A percentile compares a stretch with the other conserved stretches of the same genome.
These are phyloP conservation scores for Glyphotaelius pellucidus DNA, from an alignment of 2,888 invertebrate genomes.

Conservation along the genomic window DNA sequence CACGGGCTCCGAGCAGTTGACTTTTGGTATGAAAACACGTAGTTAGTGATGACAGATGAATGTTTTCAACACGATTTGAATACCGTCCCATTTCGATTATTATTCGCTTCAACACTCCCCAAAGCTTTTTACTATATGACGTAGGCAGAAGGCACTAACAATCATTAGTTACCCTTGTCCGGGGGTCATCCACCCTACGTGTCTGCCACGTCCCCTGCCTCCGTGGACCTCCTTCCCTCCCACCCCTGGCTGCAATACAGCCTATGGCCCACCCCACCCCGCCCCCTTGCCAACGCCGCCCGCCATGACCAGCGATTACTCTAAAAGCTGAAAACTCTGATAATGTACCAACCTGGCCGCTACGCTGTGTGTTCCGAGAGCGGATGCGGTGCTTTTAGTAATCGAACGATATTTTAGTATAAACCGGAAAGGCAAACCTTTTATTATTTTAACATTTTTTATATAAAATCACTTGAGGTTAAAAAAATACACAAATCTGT, in stretches of 20 bases:
- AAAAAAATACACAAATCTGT: neutral
- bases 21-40: neutral
- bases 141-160: neutral
- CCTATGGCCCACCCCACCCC: neutral
- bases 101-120: neutral
- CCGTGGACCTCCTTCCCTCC: neutral
- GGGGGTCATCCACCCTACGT: neutral
- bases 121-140: neutral
- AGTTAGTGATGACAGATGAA: neutral
- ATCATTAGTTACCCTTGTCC: neutral
- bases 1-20: neutral
- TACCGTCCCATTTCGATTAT: neutral
- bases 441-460: neutral
- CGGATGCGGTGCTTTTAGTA: constrained; percentile 24
- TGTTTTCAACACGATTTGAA: neutral
- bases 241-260: neutral
- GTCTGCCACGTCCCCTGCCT: neutral
- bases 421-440: neutral
- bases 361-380: neutral
- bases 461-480: neutral
- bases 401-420: neutral
- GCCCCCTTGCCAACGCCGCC: neutral
- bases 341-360: neutral
- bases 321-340: neutral
- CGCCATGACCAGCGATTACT: constrained; percentile 18